Evolutionary conservation across 2,113 vertebrate species (phyloP).

Genomic region (Pipra filicauda): DNA sequence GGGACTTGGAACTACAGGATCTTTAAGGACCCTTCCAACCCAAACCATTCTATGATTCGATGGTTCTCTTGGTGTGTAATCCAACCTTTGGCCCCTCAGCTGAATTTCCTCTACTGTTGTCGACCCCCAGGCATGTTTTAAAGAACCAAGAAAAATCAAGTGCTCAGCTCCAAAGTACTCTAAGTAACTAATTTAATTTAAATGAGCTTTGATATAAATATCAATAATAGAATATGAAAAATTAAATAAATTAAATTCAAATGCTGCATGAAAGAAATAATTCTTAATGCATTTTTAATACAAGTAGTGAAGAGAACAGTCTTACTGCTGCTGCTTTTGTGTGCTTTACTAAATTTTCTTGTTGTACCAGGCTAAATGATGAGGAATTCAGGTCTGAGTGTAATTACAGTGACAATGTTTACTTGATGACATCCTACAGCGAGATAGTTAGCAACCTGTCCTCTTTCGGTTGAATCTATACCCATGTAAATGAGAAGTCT

Average conservation of each 20-base stretch:
- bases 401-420: not conserved
- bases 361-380: not conserved
- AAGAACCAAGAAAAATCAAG: not conserved
- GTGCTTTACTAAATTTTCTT: not conserved
- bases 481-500: not conserved
- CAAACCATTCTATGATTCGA: not conserved
- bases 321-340: not conserved
- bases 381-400: not conserved
- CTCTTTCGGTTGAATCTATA: not conserved
- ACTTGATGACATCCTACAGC: not conserved
- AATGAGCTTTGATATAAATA: not conserved
- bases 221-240: not conserved
- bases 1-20: not conserved
- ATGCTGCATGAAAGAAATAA: not conserved
- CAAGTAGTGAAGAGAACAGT: not conserved
- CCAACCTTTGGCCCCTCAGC: not conserved
- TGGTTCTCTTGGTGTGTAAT: not conserved
- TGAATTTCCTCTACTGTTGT: not conserved
- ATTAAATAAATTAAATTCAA: not conserved
- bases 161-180: not conserved
- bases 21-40: not conserved
- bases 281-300: not conserved
- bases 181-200: not conserved
- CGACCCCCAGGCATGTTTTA: not conserved
- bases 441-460: not conserved